phyloP scores from a whole-genome alignment of 2,113 vertebrate genomes.

The Himantopus leucocephalus region DNA sequence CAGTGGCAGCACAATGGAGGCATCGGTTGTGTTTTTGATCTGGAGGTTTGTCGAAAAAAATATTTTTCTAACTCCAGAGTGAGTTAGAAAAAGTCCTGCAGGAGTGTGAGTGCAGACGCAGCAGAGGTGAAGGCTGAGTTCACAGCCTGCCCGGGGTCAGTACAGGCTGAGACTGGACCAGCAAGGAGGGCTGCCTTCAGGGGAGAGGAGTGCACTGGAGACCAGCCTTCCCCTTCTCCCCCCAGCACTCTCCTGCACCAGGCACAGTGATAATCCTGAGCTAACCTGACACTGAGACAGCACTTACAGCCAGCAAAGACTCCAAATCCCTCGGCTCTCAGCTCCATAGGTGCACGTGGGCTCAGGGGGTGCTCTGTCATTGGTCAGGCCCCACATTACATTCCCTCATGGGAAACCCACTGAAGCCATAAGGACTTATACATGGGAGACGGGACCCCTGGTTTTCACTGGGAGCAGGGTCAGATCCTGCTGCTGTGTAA shows the following conservation, averaged over 20 bases:
- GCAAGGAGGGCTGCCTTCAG: too few species aligned
- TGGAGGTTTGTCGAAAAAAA: neutral
- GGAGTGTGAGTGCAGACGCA: neutral
- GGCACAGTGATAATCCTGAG: neutral
- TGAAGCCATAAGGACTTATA: neutral
- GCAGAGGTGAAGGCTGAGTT: neutral
- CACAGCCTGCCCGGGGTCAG: neutral
- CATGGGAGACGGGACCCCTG: neutral
- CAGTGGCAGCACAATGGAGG: neutral
- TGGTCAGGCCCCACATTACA: accelerated
- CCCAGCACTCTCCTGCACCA: accelerated
- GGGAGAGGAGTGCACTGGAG: neutral
- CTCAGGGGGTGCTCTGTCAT: neutral
- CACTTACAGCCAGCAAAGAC: neutral
- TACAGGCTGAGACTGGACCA: neutral
- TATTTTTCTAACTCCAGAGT: neutral
- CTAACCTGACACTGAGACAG: too few species aligned
- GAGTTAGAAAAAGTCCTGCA: too few species aligned
- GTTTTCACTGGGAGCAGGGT: neutral
- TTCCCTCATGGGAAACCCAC: neutral
- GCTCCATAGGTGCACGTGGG: accelerated
- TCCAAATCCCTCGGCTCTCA: neutral
- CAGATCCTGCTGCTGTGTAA: neutral
- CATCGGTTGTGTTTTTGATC: too few species aligned
- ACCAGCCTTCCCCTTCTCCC: neutral